phyloP scores from a whole-genome alignment of 2,797 vertebrate genomes.

The Carduelis carduelis region DNA sequence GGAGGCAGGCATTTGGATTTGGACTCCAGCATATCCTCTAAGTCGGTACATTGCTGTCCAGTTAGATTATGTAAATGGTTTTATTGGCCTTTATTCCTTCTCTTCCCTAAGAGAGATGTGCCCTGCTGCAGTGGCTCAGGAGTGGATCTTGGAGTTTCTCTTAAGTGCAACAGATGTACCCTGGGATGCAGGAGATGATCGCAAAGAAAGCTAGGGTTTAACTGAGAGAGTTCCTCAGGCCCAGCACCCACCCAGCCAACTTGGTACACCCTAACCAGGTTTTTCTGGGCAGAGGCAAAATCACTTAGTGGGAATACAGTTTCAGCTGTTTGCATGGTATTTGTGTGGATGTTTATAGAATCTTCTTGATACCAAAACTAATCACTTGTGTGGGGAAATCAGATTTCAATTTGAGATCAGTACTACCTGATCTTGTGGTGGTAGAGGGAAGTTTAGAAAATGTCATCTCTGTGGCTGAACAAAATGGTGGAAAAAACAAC shows the following conservation, averaged over 20 bases:
- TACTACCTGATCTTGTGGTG: not conserved
- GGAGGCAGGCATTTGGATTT: not conserved
- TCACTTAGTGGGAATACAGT: not conserved
- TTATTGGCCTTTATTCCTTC: not conserved
- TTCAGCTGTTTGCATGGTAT: not conserved
- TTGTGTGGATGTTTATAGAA: not conserved
- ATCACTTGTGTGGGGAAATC: not conserved
- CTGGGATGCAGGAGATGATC: not conserved
- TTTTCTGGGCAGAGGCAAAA: not conserved
- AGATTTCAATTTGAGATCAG: not conserved
- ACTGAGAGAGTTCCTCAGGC: not conserved
- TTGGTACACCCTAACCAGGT: not conserved
- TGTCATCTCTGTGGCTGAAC: not conserved
- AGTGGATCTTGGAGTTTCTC: not conserved
- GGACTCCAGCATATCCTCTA: not conserved
- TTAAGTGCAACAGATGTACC: accelerated
- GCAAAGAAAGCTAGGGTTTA: not conserved
- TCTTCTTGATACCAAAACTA: not conserved
- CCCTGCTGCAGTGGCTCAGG: not conserved
- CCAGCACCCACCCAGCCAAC: not conserved
- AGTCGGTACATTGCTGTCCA: not conserved
- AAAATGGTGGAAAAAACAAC: not conserved
- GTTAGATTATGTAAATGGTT: accelerated
- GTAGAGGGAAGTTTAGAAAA: not conserved
- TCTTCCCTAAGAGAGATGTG: not conserved